phyloP scores from a whole-genome alignment of 2,797 vertebrate species.

The Onychomys leucogaster region DNA sequence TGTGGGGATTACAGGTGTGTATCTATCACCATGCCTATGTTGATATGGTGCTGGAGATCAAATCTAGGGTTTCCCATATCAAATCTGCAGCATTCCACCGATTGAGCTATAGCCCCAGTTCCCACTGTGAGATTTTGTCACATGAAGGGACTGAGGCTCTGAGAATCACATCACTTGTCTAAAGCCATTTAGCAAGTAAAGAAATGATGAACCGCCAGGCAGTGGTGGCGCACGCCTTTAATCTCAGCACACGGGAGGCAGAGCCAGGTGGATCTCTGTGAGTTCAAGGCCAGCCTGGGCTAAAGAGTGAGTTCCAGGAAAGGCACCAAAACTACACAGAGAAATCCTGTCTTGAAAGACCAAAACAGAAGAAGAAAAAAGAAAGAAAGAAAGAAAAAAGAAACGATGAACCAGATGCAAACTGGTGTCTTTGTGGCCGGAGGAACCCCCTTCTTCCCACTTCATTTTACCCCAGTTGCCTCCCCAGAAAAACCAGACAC shows the following conservation, averaged over 20 bases:
- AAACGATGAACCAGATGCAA: neutral
- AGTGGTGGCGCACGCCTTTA: too few relatives aligned
- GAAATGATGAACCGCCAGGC: neutral
- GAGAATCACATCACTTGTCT: neutral
- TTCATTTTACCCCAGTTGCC: neutral
- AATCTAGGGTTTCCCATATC: neutral
- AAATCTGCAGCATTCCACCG: neutral
- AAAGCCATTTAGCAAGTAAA: neutral
- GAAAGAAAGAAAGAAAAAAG: slow-evolving; percentile 15
- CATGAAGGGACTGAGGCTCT: neutral
- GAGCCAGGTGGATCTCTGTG: too few relatives aligned
- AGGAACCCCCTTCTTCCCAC: neutral
- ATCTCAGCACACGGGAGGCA: too few relatives aligned
- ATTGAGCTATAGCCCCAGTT: neutral
- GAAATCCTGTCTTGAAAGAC: too few relatives aligned
- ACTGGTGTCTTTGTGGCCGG: neutral
- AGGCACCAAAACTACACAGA: too few relatives aligned
- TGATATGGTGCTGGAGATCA: neutral
- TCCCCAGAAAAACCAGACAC: neutral
- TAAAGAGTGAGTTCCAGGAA: too few relatives aligned
- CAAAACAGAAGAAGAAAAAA: too few relatives aligned
- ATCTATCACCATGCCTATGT: neutral
- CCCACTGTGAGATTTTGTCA: neutral
- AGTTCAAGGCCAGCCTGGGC: too few relatives aligned
- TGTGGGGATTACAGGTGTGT: neutral